These are phyloP conservation scores for Psylliodes chrysocephalus DNA, from an alignment of 2,888 invertebrate species.

Conservation along the genomic window DNA sequence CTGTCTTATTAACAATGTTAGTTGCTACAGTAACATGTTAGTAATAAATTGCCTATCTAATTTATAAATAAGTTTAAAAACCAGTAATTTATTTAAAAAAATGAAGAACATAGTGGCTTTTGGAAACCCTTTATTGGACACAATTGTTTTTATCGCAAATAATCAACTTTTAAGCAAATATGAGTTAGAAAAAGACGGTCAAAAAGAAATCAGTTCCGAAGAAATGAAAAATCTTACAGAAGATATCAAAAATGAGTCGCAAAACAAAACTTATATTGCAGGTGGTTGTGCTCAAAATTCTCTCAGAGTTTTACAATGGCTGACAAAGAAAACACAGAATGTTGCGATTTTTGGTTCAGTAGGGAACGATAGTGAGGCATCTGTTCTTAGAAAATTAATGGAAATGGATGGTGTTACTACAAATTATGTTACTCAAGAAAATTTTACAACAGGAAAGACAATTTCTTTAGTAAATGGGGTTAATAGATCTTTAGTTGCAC, in stretches of 20 bases:
- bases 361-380: constrained; percentile 65
- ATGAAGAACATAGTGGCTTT: constrained; percentile 60
- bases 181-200: constrained; percentile 59
- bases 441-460: constrained; percentile 66
- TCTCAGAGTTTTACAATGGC: constrained; percentile 64
- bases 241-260: constrained; percentile 48
- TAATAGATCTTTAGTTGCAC: constrained; percentile 66
- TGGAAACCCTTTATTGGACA: constrained; percentile 64
- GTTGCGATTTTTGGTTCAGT: constrained; percentile 66
- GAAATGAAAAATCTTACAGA: constrained; percentile 54
- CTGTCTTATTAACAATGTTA: too few species aligned
- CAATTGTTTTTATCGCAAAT: constrained; percentile 56
- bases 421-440: constrained; percentile 57
- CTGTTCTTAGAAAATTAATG: constrained; percentile 60
- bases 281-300: constrained; percentile 67
- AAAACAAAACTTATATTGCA: constrained; percentile 6
- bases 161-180: constrained; percentile 58
- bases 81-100: too few species aligned
- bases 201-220: constrained; percentile 57
- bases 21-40: too few species aligned
- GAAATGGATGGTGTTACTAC: constrained; percentile 62
- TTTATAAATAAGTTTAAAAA: too few species aligned
- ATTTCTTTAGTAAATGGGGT: constrained; percentile 65
- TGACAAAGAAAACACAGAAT: constrained; percentile 51
- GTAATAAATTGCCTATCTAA: too few species aligned